A percentile compares a stretch with the other conserved stretches of the same genome.
Evolutionary conservation across 2,888 invertebrate genomes (phyloP).

Genomic region (Chrysolina americana): DNA sequence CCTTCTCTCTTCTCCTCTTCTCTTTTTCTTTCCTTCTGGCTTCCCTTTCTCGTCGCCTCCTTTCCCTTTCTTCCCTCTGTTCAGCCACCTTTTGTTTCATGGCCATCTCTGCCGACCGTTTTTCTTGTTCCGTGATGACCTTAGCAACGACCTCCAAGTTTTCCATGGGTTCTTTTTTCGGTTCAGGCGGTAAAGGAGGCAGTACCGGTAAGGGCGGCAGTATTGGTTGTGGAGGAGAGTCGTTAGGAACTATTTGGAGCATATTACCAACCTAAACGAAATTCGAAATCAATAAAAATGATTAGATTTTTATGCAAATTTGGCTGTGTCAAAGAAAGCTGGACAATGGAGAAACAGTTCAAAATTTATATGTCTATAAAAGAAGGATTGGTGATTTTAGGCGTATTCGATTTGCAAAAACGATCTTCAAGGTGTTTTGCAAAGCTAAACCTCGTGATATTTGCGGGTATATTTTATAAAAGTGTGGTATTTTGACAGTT

Average conservation of each 20-base stretch:
- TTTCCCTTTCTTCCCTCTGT: slow-evolving; percentile 65
- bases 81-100: slow-evolving; percentile 63
- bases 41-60: slow-evolving; percentile 65
- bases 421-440: too few species aligned
- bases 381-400: too few species aligned
- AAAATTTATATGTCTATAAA: too few species aligned
- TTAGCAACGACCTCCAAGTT: background rate
- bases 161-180: slow-evolving; percentile 19
- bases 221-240: slow-evolving; percentile 58
- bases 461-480: too few species aligned
- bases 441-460: too few species aligned
- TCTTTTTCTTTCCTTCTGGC: slow-evolving; percentile 66
- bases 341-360: too few species aligned
- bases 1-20: slow-evolving; percentile 64
- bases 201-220: slow-evolving; percentile 36
- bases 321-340: too few species aligned
- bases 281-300: background rate
- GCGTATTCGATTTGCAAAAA: too few species aligned
- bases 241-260: slow-evolving; percentile 74
- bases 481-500: too few species aligned
- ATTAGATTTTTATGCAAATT: too few species aligned
- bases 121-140: slow-evolving; percentile 42
- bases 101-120: slow-evolving; percentile 59
- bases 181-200: slow-evolving; percentile 35
- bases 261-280: slow-evolving; percentile 73